Conservation (phyloP, 2,113 vertebrate genomes). For the Morone saxatilis region DNA sequence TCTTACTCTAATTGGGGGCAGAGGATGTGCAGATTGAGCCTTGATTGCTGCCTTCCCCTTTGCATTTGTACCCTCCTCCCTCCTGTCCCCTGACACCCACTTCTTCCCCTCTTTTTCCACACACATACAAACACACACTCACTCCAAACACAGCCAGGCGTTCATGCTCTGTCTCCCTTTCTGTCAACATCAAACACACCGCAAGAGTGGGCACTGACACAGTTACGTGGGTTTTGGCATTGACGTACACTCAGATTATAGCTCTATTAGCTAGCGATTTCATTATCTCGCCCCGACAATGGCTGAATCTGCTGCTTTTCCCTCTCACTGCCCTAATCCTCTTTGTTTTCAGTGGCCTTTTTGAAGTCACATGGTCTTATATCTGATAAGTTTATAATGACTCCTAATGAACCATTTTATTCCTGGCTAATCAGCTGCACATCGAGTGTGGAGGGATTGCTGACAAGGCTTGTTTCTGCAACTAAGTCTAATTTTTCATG, state of each 20-base stretch:
- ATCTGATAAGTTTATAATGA: slow-evolving; percentile 61
- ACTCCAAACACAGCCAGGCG: slow-evolving; percentile 17
- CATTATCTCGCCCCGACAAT: slow-evolving; percentile 51
- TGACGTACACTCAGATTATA: slow-evolving; percentile 9
- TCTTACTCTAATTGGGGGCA: slow-evolving; percentile 63
- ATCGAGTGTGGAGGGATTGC: slow-evolving; percentile 29
- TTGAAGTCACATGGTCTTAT: slow-evolving; percentile 47
- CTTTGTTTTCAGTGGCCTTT: slow-evolving; percentile 48
- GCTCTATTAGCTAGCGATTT: slow-evolving; percentile 54
- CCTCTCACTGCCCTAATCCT: slow-evolving; percentile 32
- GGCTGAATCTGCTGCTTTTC: slow-evolving; percentile 48
- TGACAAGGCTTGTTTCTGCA: slow-evolving; percentile 5
- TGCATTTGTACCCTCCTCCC: slow-evolving; percentile 39
- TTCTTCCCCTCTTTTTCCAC: slow-evolving; percentile 16
- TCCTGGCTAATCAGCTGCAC: slow-evolving; percentile 41
- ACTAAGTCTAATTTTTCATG: slow-evolving; percentile 31
- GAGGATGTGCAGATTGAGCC: slow-evolving; percentile 69
- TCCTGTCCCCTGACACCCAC: slow-evolving; percentile 37
- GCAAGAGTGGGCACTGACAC: slow-evolving; percentile 51
- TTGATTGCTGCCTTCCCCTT: slow-evolving; percentile 64
- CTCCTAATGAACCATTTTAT: slow-evolving; percentile 60
- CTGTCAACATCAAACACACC: slow-evolving; percentile 55
- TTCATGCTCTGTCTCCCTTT: slow-evolving; percentile 43
- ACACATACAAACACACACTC: neutral
- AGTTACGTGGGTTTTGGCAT: slow-evolving; percentile 37